Evolutionary conservation across 2,113 vertebrate species (phyloP), one percentile per base, ranked within the genome.

Genomic region (Ctenodactylus gundi): DNA sequence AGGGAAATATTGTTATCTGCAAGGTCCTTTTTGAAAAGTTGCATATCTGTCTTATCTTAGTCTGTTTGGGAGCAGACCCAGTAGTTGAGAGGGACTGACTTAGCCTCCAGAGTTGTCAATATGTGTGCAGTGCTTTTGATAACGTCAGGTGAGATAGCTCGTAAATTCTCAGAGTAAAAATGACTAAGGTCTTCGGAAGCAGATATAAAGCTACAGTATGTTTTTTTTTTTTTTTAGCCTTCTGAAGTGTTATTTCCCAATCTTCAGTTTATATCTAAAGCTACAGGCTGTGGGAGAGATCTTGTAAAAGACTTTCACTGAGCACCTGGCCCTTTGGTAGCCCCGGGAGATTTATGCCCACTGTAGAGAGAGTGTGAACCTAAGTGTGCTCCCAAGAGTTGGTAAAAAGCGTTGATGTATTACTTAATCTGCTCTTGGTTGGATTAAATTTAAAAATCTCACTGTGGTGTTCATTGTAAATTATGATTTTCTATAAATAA

Each of bases 271-370:
- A 2, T 5, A 34, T 94, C 39, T 67, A 49, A 96, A 96, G 95
- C 44, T 68, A 1, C 27, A 67, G 72, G 44, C 91, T 17, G 27
- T 86, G 57, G 80, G 44, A 7, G 65, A 97, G 93, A 91, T 44
- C 95, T 96, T 60, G 34, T 97, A 75, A 95, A 93, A 96, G 73
- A 82, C 46, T 91, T 83, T 95, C 86, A 12, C 49, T 82, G 21
- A 95, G 89, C 96, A 92, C 93, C 81, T 95, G 78, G 90, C 90
- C 34, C n/a, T 55, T 62, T 17, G 21, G 51, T 44, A 11, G 73
- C 44, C 67, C 53, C 1, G 88, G 9, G 64, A 96, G 53, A 89
- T 14, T 88, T 90, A 94, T 96, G 29, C 55, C 78, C 86, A 46
- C 65, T 75, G 6, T 90, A 75, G 90, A 25, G 88, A 95, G 85